Base-by-base conservation (phyloP, 2,113 vertebrate species). In the Pyrgilauda ruficollis region DNA sequence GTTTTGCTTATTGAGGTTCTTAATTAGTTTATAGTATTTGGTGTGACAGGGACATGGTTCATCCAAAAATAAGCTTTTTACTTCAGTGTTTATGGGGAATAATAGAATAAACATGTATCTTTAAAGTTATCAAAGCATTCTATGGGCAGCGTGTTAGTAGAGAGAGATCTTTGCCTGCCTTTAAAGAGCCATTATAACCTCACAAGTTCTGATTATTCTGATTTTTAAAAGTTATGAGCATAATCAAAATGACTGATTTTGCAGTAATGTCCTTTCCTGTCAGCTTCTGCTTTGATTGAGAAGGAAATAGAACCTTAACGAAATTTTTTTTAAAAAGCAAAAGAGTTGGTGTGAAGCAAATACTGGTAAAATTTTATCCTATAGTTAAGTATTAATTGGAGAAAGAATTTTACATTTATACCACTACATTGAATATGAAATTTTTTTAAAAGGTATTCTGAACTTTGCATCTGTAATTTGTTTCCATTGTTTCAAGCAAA, bases 401-500 rank as follows among this genome's bases (percentile, higher is more conserved):
- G 28, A 41, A 41, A 35, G 3, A 82, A 43, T 62, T 82, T 86
- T 64, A n/a, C 17, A 14, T 73, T 89, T 89, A 24, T 87, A 35
- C 22, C 19, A 46, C 11, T 79, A 37, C 33, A 15, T 1, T 50
- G 30, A 88, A 56, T 26, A 35, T 24, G 27, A 85, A 93, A 31
- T 16, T 6, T 35, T 68, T 41, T 5, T 30, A 27, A 41, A 23
- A 62, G 0, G 5, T 7, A 61, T 44, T 77, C 7, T 85, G 35
- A 85, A 76, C 15, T 64, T 92, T 80, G 19, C 14, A 24, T 77
- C 30, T 68, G 10, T 81, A 58, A 30, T 10, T 93, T 94, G 30
- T 94, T 84, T 89, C 33, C 41, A 47, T 31, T 93, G 26, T 89
- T 93, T 90, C 87, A 76, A 80, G 88, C 11, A 59, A 86, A 79